Evolutionary conservation across 2,113 vertebrate species (phyloP), one percentile per base, ranked within the genome.

Genomic region (Lepus europaeus): DNA sequence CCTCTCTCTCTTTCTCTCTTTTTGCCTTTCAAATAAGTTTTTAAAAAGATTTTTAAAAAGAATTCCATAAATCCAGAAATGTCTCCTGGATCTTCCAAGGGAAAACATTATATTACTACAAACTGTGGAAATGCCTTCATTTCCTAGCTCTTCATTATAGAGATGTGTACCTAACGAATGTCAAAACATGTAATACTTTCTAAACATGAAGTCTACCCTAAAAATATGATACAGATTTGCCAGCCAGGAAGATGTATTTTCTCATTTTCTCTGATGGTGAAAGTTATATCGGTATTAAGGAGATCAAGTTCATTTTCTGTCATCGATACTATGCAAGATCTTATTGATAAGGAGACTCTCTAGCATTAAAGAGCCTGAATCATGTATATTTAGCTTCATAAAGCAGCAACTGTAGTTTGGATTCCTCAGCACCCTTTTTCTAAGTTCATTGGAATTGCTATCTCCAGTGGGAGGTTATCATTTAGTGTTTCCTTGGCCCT

Each of bases 341-440:
- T 72, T 82, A n/a, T 16, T 33, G 33, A 49, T 17, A 66, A 66
- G 17, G 31, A 70, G 31, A 17, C 11, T 51, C 27, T 66, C 63
- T 49, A 80, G 56, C 73, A 92, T 79, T 25, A 64, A 78, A 33
- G 9, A 45, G 11, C 87, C 76, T 79, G 31, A 92, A 95, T 64
- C 17, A 63, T 36, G 74, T 53, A 23, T 36, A 45, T 31, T 93
- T 82, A 31, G 39, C n/a, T 23, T 93, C 36, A 49, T 33, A 93
- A 79, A 64, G 20, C 29, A 90, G 29, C 29, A 76, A 85, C 0
- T 76, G 33, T 59, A 79, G 36, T 59, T n/a, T 78, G n/a, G 25
- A 87, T 56, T 74, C 79, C 45, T 90, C 51, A 39, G 33, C 29
- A 51, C 19, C 29, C 1, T 5, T 82, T 87, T 59, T 45, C 66